phyloP scores from a whole-genome alignment of 2,888 invertebrate genomes.

The Cinara cedri region DNA sequence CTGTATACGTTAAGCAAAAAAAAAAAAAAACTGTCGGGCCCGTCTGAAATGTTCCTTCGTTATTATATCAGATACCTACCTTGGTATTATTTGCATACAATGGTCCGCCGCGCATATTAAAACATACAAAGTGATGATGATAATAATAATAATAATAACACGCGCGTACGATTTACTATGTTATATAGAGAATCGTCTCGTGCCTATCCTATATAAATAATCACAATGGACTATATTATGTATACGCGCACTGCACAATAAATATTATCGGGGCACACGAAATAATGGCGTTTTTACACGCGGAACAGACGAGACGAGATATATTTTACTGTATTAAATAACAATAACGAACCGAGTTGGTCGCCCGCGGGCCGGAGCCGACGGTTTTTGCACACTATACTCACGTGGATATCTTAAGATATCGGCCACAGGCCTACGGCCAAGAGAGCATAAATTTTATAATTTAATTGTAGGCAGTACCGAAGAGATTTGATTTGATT shows the following conservation, averaged over 20 bases:
- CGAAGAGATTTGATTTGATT: too few species aligned
- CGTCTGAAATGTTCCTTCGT: constrained; percentile 8
- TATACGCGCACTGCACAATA: neutral
- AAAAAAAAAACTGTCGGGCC: constrained; percentile 28
- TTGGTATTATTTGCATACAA: constrained; percentile 40
- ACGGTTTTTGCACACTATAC: neutral
- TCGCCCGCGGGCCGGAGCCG: neutral
- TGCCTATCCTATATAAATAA: too few species aligned
- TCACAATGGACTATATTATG: neutral
- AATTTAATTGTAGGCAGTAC: too few species aligned
- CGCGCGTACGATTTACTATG: neutral
- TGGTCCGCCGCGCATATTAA: constrained; percentile 33
- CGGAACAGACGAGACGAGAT: neutral
- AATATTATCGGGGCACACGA: neutral
- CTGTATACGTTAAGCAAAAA: too few species aligned
- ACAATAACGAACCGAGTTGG: neutral
- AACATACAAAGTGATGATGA: neutral
- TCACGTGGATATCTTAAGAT: neutral
- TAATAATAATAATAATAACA: constrained; percentile 18
- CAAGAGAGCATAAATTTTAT: too few species aligned
- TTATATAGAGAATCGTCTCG: too few species aligned
- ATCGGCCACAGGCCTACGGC: neutral
- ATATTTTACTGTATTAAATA: neutral
- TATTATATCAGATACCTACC: neutral
- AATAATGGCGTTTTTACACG: constrained; percentile 9